Percentiles rank a stretch among this genome's conserved stretches.
Conservation (phyloP, 2,113 vertebrate genomes). For the Lampris megalopsis region DNA sequence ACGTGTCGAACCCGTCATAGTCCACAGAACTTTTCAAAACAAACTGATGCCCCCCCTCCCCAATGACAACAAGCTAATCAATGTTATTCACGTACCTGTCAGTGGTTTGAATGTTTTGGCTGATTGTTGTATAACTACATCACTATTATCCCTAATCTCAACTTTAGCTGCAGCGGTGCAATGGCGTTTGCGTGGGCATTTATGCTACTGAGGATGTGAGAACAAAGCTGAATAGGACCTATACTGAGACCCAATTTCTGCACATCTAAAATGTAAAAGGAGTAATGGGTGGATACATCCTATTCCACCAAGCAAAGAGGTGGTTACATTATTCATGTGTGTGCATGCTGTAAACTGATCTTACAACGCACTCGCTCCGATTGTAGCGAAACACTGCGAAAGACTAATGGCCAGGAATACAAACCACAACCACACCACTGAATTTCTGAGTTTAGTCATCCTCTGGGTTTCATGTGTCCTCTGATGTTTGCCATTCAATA, state of each 20-base stretch:
- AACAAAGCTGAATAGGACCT: neutral
- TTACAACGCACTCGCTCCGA: slow-evolving; percentile 11
- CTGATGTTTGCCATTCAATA: slow-evolving; percentile 26
- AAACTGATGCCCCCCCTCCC: too few relatives aligned
- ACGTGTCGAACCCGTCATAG: too few relatives aligned
- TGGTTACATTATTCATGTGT: slow-evolving; percentile 17
- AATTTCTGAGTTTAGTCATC: neutral
- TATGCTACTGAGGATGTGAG: slow-evolving; percentile 57
- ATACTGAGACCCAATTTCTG: slow-evolving; percentile 40
- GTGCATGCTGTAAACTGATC: slow-evolving; percentile 9
- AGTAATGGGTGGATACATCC: slow-evolving; percentile 23
- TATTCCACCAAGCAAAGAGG: slow-evolving; percentile 40
- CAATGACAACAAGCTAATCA: too few relatives aligned
- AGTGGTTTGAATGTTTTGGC: too few relatives aligned
- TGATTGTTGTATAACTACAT: slow-evolving; percentile 32
- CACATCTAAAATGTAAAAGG: slow-evolving; percentile 53
- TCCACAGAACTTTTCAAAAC: too few relatives aligned
- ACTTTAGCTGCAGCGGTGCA: slow-evolving; percentile 68
- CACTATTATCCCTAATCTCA: slow-evolving; percentile 66
- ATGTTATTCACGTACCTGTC: too few relatives aligned
- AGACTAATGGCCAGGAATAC: neutral
- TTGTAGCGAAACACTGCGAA: slow-evolving; percentile 37
- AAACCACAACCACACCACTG: slow-evolving; percentile 16
- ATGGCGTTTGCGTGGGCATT: slow-evolving; percentile 60
- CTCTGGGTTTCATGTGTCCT: slow-evolving; percentile 18